These are phyloP conservation scores for Dysdera silvatica DNA, from an alignment of 1,140 invertebrate species.

Conservation along the genomic window DNA sequence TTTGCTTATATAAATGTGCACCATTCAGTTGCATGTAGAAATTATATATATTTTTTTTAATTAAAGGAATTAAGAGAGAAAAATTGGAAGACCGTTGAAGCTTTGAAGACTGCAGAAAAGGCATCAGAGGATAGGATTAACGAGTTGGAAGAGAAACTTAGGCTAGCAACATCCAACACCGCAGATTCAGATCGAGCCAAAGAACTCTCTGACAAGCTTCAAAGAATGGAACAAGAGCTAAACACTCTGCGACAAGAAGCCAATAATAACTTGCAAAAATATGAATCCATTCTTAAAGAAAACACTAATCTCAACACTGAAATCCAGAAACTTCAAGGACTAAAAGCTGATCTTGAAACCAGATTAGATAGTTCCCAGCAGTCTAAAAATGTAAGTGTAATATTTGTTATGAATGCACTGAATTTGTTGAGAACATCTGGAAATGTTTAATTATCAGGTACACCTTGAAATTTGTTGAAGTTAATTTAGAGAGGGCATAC, in stretches of 20 bases:
- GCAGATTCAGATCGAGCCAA: background rate
- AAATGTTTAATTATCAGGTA: no score
- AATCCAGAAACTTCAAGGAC: conserved; percentile 15
- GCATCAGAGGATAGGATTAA: conserved; percentile 40
- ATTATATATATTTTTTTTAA: background rate
- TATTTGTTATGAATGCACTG: no score
- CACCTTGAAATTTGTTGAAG: no score
- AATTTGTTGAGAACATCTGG: no score
- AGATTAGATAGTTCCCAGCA: no score
- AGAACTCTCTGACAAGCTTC: background rate
- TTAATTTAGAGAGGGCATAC: no score
- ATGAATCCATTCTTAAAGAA: no score
- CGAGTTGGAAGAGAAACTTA: conserved; percentile 11
- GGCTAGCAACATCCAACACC: background rate
- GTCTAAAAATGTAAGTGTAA: no score
- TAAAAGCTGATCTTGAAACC: conserved; percentile 6
- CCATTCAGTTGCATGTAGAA: background rate
- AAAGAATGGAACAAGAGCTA: background rate
- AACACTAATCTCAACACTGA: conserved; percentile 14
- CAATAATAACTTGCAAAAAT: no score
- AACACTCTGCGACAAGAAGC: conserved; percentile 8
- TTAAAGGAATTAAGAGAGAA: conserved; percentile 59
- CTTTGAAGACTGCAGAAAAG: conserved; percentile 63
- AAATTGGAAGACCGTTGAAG: conserved; percentile 82
- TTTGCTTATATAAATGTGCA: no score